Evolutionary conservation across 2,888 invertebrate genomes (phyloP), one percentile per base, ranked within the genome.

Genomic region (Microctonus hyperodae): DNA sequence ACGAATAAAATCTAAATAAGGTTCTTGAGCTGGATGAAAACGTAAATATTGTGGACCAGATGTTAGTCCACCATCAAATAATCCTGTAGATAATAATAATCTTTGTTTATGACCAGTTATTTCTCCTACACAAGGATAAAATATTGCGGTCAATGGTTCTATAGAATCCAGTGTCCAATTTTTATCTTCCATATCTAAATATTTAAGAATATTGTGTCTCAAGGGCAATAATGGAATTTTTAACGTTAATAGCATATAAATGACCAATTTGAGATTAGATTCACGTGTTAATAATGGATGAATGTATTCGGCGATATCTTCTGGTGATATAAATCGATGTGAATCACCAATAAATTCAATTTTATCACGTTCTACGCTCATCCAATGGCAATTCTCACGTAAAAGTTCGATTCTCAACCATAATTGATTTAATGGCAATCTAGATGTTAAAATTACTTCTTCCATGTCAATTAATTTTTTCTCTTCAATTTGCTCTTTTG

Each of bases 361-460:
- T 40, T 83, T 77, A 51, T 84, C 85, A 33, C 81, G 82, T 22
- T 83, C 85, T 9, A 83, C 78, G 1, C 91, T 89, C 40, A 91
- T 85, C 88, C 91, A 93, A 83, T 91, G 90, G 75, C 88, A 90
- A 20, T 89, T 88, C 76, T 90, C 91, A n/a, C 93, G 87, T 64
- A 92, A 84, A 11, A 90, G 89, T 84, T 93, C 93, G 68, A 91
- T 88, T 69, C 93, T 88, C 73, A 90, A 85, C 94, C 93, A 94
- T 71, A 93, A 86, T 73, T 90, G 90, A 78, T 89, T 88, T 78
- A 90, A 85, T 28, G 93, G 93, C 78, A 94, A 84, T 59, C 90
- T 89, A 59, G 89, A 88, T 44, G 76, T 86, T 61, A 90, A 79
- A 57, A 90, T 86, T 1, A 88, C 81, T 75, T 90, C 90, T 79